Percentiles rank a stretch among this genome's conserved stretches.
Conservation (phyloP, 2,113 vertebrate genomes). For the Tetraodon nigroviridis region DNA sequence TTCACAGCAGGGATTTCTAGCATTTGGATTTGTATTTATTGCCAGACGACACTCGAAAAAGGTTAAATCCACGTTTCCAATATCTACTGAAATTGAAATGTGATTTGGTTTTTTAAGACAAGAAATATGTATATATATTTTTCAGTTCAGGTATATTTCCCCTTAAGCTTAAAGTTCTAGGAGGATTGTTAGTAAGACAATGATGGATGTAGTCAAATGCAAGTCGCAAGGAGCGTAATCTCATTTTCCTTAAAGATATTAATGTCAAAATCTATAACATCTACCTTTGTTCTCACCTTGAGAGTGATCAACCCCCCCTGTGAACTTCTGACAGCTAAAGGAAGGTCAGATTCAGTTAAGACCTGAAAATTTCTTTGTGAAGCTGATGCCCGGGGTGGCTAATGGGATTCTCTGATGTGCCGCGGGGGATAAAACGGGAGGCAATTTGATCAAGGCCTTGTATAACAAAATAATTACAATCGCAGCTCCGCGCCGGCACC, state of each 20-base stretch:
- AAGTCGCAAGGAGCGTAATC: neutral
- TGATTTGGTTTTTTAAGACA: constrained; percentile 4
- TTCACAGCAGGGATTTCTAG: constrained; percentile 6
- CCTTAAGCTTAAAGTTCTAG: neutral
- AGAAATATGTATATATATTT: neutral
- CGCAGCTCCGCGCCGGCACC: constrained; percentile 23
- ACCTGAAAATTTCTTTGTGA: constrained; percentile 33
- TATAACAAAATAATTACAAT: constrained; percentile 50
- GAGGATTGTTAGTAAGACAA: neutral
- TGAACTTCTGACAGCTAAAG: constrained; percentile 24
- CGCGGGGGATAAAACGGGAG: constrained; percentile 26
- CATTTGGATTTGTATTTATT: constrained; percentile 33
- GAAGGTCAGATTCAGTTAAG: constrained; percentile 50
- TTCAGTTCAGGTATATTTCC: neutral
- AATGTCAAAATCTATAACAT: neutral
- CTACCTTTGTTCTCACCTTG: constrained; percentile 47
- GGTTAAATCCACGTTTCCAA: constrained; percentile 24
- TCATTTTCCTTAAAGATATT: neutral
- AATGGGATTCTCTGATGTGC: constrained; percentile 43
- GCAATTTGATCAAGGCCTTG: constrained; percentile 53
- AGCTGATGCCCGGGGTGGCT: constrained; percentile 20
- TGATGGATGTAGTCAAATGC: neutral
- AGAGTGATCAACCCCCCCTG: constrained; percentile 24
- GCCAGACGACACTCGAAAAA: constrained; percentile 16
- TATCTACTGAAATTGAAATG: neutral